phyloP scores from a whole-genome alignment of 2,113 vertebrate species.

The Dicentrarchus labrax region DNA sequence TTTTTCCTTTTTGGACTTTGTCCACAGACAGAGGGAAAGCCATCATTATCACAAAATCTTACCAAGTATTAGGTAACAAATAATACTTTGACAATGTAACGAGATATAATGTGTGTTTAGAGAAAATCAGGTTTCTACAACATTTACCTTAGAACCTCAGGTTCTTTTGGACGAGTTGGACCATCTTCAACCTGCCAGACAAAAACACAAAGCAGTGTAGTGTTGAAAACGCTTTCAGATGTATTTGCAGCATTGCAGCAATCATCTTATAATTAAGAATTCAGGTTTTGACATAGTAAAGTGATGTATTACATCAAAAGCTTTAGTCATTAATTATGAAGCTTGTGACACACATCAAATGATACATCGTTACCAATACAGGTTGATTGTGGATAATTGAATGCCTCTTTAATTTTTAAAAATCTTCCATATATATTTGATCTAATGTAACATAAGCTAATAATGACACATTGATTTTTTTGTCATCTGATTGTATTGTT shows the following conservation, averaged over 20 bases:
- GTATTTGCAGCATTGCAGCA: not conserved
- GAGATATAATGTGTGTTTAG: not conserved
- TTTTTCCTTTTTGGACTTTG: not conserved
- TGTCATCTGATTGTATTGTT: constrained; percentile 2
- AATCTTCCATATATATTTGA: not conserved
- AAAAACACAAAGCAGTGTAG: constrained; percentile 20
- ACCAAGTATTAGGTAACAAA: not conserved
- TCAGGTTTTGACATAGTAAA: not conserved
- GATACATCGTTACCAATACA: too few relatives aligned
- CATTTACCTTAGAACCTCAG: constrained; percentile 91
- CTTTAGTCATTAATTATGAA: not conserved
- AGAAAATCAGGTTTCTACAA: not conserved
- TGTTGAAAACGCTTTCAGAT: not conserved
- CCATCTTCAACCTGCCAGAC: constrained; percentile 77
- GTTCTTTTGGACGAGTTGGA: constrained; percentile 88
- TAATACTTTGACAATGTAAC: not conserved
- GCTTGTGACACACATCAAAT: too few relatives aligned
- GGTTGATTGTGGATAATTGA: not conserved
- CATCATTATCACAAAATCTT: not conserved
- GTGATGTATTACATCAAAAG: not conserved
- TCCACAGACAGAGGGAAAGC: not conserved
- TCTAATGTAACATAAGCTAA: not conserved
- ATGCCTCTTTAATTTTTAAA: not conserved
- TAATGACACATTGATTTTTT: not conserved
- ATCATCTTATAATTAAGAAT: too few relatives aligned